These are phyloP conservation scores for Drosophila parthenogenetica DNA, from an alignment of 2,888 invertebrate species.

Conservation along the genomic window DNA sequence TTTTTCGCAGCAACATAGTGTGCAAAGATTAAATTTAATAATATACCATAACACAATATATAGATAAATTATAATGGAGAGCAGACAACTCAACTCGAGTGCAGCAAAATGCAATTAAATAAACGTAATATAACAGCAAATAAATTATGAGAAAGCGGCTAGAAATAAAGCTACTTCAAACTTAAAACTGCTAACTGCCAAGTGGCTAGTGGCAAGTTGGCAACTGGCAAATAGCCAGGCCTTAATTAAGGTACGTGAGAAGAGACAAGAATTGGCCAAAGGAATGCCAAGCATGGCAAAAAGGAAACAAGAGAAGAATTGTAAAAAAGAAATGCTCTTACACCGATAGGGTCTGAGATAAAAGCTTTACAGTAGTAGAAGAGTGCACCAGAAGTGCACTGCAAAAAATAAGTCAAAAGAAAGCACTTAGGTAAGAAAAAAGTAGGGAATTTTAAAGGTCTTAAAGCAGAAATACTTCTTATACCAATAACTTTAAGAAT, in stretches of 20 bases:
- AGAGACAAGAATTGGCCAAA: slow-evolving; percentile 37
- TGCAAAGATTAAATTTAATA: slow-evolving; percentile 22
- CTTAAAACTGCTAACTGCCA: slow-evolving; percentile 2
- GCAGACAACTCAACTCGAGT: slow-evolving; percentile 17
- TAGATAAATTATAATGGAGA: slow-evolving; percentile 18
- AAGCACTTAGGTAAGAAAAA: no score
- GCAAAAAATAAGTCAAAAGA: background rate
- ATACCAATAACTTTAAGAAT: no score
- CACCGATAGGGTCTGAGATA: slow-evolving; percentile 23
- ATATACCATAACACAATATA: background rate
- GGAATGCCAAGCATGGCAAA: slow-evolving; percentile 24
- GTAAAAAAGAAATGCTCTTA: slow-evolving; percentile 32
- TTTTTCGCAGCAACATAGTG: slow-evolving; percentile 5
- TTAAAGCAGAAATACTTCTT: no score
- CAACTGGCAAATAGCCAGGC: slow-evolving; percentile 49
- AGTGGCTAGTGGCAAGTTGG: slow-evolving; percentile 5
- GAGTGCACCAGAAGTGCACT: background rate
- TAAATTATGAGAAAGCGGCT: slow-evolving; percentile 31
- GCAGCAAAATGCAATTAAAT: slow-evolving; percentile 30
- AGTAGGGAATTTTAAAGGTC: no score
- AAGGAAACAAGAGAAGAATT: slow-evolving; percentile 21
- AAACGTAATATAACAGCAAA: slow-evolving; percentile 23
- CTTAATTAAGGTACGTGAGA: slow-evolving; percentile 66
- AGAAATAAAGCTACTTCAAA: background rate
- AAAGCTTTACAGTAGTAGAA: slow-evolving; percentile 5